Evolutionary conservation across 2,113 vertebrate genomes (phyloP).

Genomic region (Peromyscus polionotus): DNA sequence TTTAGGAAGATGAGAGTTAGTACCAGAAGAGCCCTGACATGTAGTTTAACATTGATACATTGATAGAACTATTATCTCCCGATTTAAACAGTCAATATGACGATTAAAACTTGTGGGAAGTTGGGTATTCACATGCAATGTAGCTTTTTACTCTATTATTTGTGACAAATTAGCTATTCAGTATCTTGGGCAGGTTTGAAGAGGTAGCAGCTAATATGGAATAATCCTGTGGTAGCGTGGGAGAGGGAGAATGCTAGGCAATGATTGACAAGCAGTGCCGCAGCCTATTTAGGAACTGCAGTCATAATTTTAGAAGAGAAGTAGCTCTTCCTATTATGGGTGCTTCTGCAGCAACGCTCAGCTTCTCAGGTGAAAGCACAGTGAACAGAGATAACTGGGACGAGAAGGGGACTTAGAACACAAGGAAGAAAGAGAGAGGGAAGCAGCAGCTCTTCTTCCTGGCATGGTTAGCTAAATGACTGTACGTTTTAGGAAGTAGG

Average conservation of each 20-base stretch:
- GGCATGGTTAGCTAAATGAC: neutral
- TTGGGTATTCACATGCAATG: neutral
- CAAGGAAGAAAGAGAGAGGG: neutral
- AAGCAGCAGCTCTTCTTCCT: neutral
- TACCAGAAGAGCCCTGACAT: no score
- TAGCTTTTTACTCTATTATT: neutral
- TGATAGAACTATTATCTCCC: neutral
- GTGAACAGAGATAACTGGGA: neutral
- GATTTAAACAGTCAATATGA: neutral
- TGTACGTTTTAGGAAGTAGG: no score
- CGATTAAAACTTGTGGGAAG: neutral
- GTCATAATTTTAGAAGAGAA: neutral
- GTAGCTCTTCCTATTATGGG: neutral
- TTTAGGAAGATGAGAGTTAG: neutral
- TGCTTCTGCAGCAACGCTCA: neutral
- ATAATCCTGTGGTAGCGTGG: neutral
- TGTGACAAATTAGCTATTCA: neutral
- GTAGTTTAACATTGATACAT: neutral
- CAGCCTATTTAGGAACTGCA: neutral
- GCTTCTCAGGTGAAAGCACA: no score
- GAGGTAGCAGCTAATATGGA: neutral
- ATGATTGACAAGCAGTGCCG: neutral
- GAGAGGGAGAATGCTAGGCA: neutral
- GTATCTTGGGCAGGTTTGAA: neutral
- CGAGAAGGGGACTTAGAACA: neutral